These are phyloP conservation scores for Panthera leo DNA, from an alignment of 2,113 vertebrate genomes.

Conservation along the genomic window DNA sequence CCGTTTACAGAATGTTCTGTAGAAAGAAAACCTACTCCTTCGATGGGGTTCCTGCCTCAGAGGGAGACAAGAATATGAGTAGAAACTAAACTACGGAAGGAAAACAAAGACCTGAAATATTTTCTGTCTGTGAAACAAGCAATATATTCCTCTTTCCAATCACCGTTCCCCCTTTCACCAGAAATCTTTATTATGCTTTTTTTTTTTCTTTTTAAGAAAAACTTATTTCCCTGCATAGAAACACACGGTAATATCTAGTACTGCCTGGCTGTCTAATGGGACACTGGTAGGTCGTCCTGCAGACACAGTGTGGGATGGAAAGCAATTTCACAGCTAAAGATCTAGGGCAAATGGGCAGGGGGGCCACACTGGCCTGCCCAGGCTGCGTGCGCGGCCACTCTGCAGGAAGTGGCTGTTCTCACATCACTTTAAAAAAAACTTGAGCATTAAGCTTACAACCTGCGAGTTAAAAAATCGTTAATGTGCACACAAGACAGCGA, in stretches of 20 bases:
- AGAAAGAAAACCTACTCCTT: background rate
- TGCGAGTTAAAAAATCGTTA: background rate
- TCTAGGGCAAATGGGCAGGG: background rate
- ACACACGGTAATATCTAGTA: background rate
- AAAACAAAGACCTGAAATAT: background rate
- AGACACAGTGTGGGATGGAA: background rate
- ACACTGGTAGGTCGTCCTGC: background rate
- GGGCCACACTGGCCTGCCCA: too few species aligned
- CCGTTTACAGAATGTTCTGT: background rate
- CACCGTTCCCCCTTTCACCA: background rate
- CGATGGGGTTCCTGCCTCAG: background rate
- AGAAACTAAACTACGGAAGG: background rate
- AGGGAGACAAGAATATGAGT: background rate
- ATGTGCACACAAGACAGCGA: background rate
- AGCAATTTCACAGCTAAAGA: background rate
- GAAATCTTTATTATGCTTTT: background rate
- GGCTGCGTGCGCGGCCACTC: accelerated
- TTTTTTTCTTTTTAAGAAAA: background rate
- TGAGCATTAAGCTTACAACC: background rate
- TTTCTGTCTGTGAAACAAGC: background rate
- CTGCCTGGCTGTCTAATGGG: background rate
- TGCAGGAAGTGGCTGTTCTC: accelerated
- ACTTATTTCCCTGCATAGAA: background rate
- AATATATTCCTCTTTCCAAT: background rate
- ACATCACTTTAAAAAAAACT: background rate